These are phyloP conservation scores for Cataglyphis rosenhaueri DNA, from an alignment of 2,888 invertebrate species.

Conservation along the genomic window DNA sequence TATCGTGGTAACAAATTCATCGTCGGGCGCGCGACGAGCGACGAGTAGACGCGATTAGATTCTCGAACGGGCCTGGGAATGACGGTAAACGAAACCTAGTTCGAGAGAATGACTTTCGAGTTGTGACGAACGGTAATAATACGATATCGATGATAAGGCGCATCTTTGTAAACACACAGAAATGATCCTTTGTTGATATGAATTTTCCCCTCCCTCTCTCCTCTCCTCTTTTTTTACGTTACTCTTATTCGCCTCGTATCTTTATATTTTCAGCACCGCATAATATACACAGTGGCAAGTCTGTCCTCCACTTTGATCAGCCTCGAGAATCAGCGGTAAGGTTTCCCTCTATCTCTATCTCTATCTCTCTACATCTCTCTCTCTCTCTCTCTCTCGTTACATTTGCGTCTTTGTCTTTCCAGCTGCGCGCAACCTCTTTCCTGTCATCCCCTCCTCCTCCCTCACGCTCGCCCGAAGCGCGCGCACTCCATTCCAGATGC, in stretches of 20 bases:
- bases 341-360: constrained; percentile 60
- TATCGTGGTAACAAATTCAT: background rate
- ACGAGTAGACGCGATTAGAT: constrained; percentile 23
- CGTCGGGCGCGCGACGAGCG: background rate
- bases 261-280: background rate
- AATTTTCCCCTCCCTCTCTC: background rate
- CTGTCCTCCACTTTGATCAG: constrained; percentile 54
- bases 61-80: background rate
- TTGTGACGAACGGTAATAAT: background rate
- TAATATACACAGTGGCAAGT: constrained; percentile 26
- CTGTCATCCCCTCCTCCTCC: constrained; percentile 59
- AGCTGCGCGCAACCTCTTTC: constrained; percentile 56
- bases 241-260: background rate
- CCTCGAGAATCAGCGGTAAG: constrained; percentile 66
- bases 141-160: background rate
- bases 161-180: constrained; percentile 1
- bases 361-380: background rate
- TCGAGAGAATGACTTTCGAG: background rate
- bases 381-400: constrained; percentile 20
- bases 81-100: background rate
- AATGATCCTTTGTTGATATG: constrained; percentile 6
- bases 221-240: too few relatives aligned
- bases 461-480: constrained; percentile 52
- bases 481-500: constrained; percentile 77
- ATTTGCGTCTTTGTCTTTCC: constrained; percentile 57